These are phyloP conservation scores for Abrostola triplasia DNA, from an alignment of 2,888 invertebrate species.

Conservation along the genomic window DNA sequence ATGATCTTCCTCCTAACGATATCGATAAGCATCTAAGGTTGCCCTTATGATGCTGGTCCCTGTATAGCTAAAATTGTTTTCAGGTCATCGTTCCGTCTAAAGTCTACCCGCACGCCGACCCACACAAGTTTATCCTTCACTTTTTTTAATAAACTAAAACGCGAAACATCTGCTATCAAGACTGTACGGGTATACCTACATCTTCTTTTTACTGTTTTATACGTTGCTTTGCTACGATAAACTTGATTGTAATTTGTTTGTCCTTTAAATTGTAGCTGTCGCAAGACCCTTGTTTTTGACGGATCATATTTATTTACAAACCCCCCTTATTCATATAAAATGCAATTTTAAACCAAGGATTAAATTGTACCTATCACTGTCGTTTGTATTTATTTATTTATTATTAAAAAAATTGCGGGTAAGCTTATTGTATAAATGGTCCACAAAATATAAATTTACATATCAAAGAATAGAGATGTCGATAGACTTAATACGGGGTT, in stretches of 20 bases:
- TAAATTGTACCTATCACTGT: too few relatives aligned
- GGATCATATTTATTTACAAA: too few relatives aligned
- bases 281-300: conserved; percentile 8
- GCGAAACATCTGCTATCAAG: conserved; percentile 11
- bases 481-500: too few relatives aligned
- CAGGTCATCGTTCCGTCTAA: conserved; percentile 15
- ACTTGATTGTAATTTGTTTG: conserved; percentile 36
- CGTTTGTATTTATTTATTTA: too few relatives aligned
- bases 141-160: neutral
- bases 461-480: too few relatives aligned
- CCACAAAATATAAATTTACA: too few relatives aligned
- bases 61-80: conserved; percentile 2
- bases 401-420: too few relatives aligned
- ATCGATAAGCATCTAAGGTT: too few relatives aligned
- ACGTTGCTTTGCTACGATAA: conserved; percentile 30
- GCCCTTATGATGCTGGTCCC: neutral
- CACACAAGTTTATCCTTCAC: conserved; percentile 12
- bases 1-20: too few relatives aligned
- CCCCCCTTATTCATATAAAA: too few relatives aligned
- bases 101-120: conserved; percentile 4
- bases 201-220: conserved; percentile 17
- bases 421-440: too few relatives aligned
- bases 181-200: conserved; percentile 17
- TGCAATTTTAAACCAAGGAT: too few relatives aligned
- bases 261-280: conserved; percentile 31